Percentiles rank a stretch among this genome's conserved stretches.
Conservation (phyloP, 2,888 invertebrate species). For the Dastarcus helophoroides region DNA sequence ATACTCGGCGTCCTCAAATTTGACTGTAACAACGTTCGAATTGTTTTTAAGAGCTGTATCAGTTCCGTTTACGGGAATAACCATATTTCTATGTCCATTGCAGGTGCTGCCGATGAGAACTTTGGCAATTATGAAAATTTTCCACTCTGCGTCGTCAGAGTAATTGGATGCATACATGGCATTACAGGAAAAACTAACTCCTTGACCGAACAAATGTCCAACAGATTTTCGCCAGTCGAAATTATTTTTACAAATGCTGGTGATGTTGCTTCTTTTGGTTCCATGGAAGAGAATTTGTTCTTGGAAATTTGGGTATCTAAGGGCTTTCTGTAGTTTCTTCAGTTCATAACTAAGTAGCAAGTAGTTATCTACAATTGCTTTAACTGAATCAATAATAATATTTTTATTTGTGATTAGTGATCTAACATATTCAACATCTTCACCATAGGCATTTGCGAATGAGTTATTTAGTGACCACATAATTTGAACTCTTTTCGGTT, state of each 20-base stretch:
- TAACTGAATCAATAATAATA: neutral
- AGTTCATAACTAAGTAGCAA: neutral
- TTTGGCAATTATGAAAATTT: neutral
- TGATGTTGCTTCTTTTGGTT: neutral
- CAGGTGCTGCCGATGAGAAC: neutral
- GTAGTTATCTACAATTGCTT: neutral
- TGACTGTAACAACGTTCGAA: neutral
- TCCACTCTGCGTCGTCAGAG: neutral
- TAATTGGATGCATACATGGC: constrained; percentile 1
- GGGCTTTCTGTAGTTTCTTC: neutral
- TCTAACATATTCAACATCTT: no score
- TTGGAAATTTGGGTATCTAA: neutral
- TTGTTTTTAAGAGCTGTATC: neutral
- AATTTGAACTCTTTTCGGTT: no score
- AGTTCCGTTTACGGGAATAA: neutral
- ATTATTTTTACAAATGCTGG: neutral
- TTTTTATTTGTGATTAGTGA: constrained; percentile 1
- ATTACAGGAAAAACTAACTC: constrained; percentile 2
- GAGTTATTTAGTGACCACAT: no score
- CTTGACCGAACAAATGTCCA: neutral
- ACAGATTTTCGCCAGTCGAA: constrained; percentile 1
- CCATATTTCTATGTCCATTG: neutral
- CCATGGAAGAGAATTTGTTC: neutral
- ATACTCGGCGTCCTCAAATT: neutral
- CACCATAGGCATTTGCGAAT: no score